Conservation (phyloP, 2,797 vertebrate genomes). For the Menidia menidia region DNA sequence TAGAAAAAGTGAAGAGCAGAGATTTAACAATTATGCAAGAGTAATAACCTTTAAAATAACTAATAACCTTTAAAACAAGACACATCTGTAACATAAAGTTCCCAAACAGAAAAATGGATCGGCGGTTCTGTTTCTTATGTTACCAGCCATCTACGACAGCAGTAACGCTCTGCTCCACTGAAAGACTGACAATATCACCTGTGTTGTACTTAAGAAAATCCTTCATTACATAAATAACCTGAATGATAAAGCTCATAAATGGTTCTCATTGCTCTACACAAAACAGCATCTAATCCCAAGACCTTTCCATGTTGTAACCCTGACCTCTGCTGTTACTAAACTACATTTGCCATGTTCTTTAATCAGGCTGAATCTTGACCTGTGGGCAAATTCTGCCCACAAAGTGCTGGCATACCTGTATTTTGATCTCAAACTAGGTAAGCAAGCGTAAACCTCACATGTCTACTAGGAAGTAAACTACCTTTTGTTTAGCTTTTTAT, state of each 20-base stretch:
- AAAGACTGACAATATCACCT: too few species aligned
- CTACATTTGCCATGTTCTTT: not conserved
- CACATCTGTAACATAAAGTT: not conserved
- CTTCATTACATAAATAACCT: not conserved
- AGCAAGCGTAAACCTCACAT: not conserved
- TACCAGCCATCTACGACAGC: not conserved
- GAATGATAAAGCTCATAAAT: not conserved
- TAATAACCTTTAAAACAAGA: not conserved
- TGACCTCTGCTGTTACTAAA: not conserved
- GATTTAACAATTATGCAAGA: not conserved
- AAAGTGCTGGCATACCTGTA: not conserved
- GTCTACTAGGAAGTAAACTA: not conserved
- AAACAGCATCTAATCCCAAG: not conserved
- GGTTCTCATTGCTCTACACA: too few species aligned
- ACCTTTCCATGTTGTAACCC: not conserved
- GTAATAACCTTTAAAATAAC: not conserved
- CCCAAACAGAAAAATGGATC: not conserved
- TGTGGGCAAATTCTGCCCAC: not conserved
- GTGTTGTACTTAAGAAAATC: not conserved
- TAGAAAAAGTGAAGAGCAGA: too few species aligned
- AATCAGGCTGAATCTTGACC: not conserved
- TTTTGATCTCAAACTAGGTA: not conserved
- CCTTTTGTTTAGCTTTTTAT: conserved; percentile 2
- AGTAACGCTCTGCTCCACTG: not conserved
- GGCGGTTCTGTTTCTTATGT: not conserved